Percentiles rank a stretch among this genome's conserved stretches.
phyloP scores from a whole-genome alignment of 1,140 invertebrate genomes.

The Drosophila varians region DNA sequence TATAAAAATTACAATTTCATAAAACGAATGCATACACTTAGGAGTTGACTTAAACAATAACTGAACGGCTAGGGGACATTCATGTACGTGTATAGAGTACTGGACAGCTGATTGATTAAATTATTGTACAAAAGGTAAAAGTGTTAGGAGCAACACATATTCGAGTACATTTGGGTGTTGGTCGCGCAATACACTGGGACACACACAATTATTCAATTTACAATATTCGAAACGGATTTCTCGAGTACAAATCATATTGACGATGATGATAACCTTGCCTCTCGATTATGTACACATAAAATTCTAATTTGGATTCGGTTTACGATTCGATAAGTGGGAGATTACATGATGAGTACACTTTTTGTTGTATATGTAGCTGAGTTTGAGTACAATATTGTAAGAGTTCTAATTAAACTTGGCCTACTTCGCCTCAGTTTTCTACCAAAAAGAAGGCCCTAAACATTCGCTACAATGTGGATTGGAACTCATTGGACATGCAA shows the following conservation, averaged over 20 bases:
- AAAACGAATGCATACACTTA: constrained; percentile 29
- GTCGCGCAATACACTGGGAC: constrained; percentile 28
- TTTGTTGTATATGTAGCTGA: constrained; percentile 28
- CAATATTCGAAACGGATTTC: constrained; percentile 23
- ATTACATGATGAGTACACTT: constrained; percentile 56
- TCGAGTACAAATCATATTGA: constrained; percentile 2
- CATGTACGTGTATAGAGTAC: constrained; percentile 3
- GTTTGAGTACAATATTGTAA: constrained; percentile 33
- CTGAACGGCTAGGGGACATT: constrained; percentile 11
- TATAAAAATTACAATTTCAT: constrained; percentile 37
- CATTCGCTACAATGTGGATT: constrained; percentile 37
- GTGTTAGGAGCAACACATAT: constrained; percentile 43
- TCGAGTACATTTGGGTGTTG: constrained; percentile 41
- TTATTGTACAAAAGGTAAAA: constrained; percentile 65
- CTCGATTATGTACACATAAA: constrained; percentile 20
- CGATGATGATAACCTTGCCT: constrained; percentile 22
- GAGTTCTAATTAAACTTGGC: constrained; percentile 40
- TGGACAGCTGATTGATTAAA: constrained; percentile 48
- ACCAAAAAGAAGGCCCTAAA: constrained; percentile 42
- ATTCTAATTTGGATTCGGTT: constrained; percentile 39
- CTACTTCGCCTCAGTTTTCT: constrained; percentile 11
- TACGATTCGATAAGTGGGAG: constrained; percentile 27
- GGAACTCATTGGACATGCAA: constrained; percentile 31
- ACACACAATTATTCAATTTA: constrained; percentile 42
- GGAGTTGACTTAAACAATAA: constrained; percentile 47